phyloP scores from a whole-genome alignment of 2,888 invertebrate genomes.

The Therioaphis trifolii region DNA sequence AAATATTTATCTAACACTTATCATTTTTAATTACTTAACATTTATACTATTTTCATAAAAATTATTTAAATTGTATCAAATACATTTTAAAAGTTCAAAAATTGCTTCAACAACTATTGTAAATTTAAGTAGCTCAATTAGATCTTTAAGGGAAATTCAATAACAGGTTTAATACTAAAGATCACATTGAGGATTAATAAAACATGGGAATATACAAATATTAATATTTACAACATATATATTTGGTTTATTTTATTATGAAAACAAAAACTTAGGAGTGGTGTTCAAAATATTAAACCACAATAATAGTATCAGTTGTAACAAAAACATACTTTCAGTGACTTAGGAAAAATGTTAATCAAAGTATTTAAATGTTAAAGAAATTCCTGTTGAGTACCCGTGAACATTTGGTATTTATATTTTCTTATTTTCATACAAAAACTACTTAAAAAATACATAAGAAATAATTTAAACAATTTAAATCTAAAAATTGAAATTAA shows the following conservation, averaged over 20 bases:
- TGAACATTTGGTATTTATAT: slow-evolving; percentile 33
- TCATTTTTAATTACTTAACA: no score
- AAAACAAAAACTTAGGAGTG: slow-evolving; percentile 36
- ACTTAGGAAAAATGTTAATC: background rate
- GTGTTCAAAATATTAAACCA: slow-evolving; percentile 22
- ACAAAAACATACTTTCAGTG: slow-evolving; percentile 31
- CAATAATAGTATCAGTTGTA: slow-evolving; percentile 23
- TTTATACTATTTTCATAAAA: no score
- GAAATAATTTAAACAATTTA: slow-evolving; percentile 44
- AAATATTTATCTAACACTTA: no score
- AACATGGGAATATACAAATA: slow-evolving; percentile 36
- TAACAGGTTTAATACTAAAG: no score
- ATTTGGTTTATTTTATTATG: slow-evolving; percentile 52
- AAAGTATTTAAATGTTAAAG: slow-evolving; percentile 19
- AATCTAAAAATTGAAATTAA: slow-evolving; percentile 45
- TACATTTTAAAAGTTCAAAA: no score
- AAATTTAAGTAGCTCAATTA: no score
- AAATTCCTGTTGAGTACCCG: slow-evolving; percentile 20
- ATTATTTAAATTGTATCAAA: no score
- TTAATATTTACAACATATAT: slow-evolving; percentile 42
- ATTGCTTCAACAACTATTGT: no score
- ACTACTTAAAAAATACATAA: slow-evolving; percentile 18
- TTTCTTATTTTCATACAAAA: slow-evolving; percentile 15
- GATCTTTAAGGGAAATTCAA: no score
- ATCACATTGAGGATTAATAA: slow-evolving; percentile 24